Conservation (phyloP, 1,140 invertebrate genomes). For the Dolichoris vasculosae region DNA sequence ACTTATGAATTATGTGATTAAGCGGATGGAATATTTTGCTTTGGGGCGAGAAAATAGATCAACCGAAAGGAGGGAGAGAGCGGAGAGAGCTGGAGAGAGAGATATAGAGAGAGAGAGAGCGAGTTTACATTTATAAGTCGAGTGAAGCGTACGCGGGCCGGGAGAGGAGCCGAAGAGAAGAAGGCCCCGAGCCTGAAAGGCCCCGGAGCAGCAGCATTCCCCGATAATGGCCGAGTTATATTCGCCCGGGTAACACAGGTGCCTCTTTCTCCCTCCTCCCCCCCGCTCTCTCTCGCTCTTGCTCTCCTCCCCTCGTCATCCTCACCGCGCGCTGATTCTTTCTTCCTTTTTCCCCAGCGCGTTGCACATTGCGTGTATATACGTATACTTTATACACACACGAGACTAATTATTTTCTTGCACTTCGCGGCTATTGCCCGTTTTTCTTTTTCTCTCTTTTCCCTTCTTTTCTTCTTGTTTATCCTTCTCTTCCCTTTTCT, state of each 20-base stretch:
- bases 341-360: constrained; percentile 3
- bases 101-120: constrained; percentile 41
- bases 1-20: constrained; percentile 56
- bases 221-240: constrained; percentile 71
- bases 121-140: constrained; percentile 33
- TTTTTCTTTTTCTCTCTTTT: constrained; percentile 36
- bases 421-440: constrained; percentile 17
- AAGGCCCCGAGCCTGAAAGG: constrained; percentile 21
- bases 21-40: constrained; percentile 45
- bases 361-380: background rate
- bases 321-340: background rate
- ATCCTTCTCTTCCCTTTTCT: background rate
- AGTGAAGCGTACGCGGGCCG: constrained; percentile 34
- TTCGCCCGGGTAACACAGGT: constrained; percentile 72
- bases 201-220: constrained; percentile 67
- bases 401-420: constrained; percentile 30
- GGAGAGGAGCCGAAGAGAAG: constrained; percentile 47
- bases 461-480: background rate
- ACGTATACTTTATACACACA: background rate
- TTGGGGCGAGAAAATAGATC: constrained; percentile 32
- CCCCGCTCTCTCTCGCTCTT: constrained; percentile 29
- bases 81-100: background rate
- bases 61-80: background rate
- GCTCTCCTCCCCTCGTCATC: background rate
- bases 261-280: constrained; percentile 55